Evolutionary conservation across 2,113 vertebrate species (phyloP), one percentile per base, ranked within the genome.

Genomic region (Pleuronectes platessa): DNA sequence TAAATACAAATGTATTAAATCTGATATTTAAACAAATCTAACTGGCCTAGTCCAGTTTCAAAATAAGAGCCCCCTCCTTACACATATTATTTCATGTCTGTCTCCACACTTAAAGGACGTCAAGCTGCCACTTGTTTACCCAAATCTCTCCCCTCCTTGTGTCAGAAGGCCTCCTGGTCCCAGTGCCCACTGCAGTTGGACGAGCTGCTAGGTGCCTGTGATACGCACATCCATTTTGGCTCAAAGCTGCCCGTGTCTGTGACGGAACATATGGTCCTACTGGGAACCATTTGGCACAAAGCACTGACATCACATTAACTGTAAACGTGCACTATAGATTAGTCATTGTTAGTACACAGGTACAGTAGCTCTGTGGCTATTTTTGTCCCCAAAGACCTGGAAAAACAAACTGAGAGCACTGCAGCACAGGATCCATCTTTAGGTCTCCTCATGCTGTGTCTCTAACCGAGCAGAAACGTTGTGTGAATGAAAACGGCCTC

Each of bases 211-310:
- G 93, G 85, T 89, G 87, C 92, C 90, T 90, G 69, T 75, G 83
- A 88, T 87, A 86, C 92, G 75, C 87, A 79, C 84, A 85, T 93
- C 74, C 75, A 88, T 90, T 90, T 88, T 92, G 90, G 92, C 92
- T 89, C 85, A 62, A 58, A 74, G 67, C 70, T 75, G 76, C 81
- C 75, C 72, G 78, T 92, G 88, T 91, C 88, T 86, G 83, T 93
- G 89, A 65, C 40, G 37, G 65, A 84, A 90, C 94, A 94, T 93
- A 94, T 94, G 94, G 93, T 92, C 93, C 85, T 72, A 89, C 93
- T 90, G 94, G 80, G 90, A 82, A 74, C 76, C 79, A 86, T 90
- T 93, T 91, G 91, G 91, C 91, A 87, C 79, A 68, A 84, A 78
- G 83, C 86, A 67, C 81, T 71, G 79, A 89, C 86, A 68, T 86